Evolutionary conservation across 2,888 invertebrate genomes (phyloP).

Genomic region (Bombylius major): DNA sequence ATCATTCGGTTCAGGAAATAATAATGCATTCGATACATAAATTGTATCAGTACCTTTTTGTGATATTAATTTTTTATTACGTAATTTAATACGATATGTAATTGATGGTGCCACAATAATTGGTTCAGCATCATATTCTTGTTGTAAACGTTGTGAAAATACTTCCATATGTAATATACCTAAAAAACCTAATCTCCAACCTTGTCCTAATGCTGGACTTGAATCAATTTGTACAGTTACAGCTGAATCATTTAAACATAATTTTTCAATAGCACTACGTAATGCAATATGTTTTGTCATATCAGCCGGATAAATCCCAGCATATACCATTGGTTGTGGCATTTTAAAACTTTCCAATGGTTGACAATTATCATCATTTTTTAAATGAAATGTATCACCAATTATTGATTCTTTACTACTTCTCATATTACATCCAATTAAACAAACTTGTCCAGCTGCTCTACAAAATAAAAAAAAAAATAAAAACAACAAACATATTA

Average conservation of each 20-base stretch:
- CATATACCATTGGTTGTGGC: conserved; percentile 71
- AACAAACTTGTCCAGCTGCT: conserved; percentile 86
- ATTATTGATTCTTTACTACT: conserved; percentile 58
- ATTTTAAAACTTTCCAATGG: conserved; percentile 49
- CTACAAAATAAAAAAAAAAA: conserved; percentile 27
- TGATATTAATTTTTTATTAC: conserved; percentile 57
- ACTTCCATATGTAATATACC: conserved; percentile 82
- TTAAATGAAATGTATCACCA: conserved; percentile 60
- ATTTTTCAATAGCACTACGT: conserved; percentile 73
- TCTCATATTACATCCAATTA: conserved; percentile 70
- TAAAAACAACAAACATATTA: neutral
- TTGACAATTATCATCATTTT: conserved; percentile 32
- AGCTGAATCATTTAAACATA: conserved; percentile 88
- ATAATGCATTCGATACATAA: conserved; percentile 60
- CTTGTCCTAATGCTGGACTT: conserved; percentile 77
- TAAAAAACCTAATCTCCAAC: conserved; percentile 78
- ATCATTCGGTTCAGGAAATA: conserved; percentile 52
- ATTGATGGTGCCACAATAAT: conserved; percentile 78
- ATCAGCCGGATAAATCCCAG: conserved; percentile 77
- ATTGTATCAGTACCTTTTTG: conserved; percentile 47
- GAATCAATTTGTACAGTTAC: conserved; percentile 71
- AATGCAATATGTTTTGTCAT: conserved; percentile 68
- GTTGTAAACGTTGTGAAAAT: conserved; percentile 71
- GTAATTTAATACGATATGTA: conserved; percentile 63
- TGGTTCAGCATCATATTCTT: conserved; percentile 70